Base-by-base conservation (phyloP, 2,797 vertebrate species). In the Mormyrops boulengeri region DNA sequence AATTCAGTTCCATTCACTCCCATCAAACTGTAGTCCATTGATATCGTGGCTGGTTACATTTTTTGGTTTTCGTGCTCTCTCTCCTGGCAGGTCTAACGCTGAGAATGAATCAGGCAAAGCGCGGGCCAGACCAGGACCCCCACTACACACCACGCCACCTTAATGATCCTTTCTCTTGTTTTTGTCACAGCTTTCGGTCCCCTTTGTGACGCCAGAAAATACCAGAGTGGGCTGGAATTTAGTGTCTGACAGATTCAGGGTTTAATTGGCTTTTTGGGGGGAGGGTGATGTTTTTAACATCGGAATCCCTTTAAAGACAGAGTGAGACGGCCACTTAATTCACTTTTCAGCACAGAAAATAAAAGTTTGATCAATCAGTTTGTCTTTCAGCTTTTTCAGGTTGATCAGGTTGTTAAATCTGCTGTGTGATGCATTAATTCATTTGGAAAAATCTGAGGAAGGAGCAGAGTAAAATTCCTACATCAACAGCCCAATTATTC, bases 221-320 rank as follows among this genome's bases (percentile, higher is more conserved):
- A 52, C n/a, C 82, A 85, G n/a, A 85, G 49, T 52, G 47, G n/a
- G n/a, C n/a, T 50, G 49, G 82, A 22, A 85, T 85, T 85, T 85
- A 85, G 44, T 41, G 34, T 19, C 73, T 44, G 38, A 80, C 38
- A 80, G 73, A 47, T 50, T 85, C 44, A 30, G 22, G 17, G 19
- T 85, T 49, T 85, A 85, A 85, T 85, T 85, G 82, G 82, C 82
- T 85, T 49, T 85, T 85, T 26, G 22, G 44, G 82, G 49, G 47
- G 44, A 26, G 17, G 82, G 44, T 85, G 49, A 85, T 85, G 47
- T 52, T 85, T 52, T 80, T 80, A 80, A 38, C 34, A 44, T 80
- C 17, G 17, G 30, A 80, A 44, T 80, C 73, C 14, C 73, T 80
- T 80, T 80, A 80, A 80, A 80, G 41, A n/a, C 17, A 80, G 34